These are phyloP conservation scores for Parazoanthus swiftii DNA, from an alignment of 92 coral and sea anemone species.

Conservation along the genomic window DNA sequence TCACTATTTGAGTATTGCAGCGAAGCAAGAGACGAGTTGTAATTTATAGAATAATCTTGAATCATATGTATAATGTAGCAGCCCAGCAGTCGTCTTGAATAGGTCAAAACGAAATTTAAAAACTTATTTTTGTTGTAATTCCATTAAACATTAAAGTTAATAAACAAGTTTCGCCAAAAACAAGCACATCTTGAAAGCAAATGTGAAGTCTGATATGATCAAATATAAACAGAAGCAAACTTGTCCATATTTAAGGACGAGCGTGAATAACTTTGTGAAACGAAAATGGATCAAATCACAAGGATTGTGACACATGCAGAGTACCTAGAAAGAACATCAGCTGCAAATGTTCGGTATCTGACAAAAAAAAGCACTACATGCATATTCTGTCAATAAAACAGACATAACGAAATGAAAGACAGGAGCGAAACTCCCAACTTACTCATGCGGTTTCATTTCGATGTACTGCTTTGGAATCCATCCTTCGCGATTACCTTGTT, in stretches of 20 bases:
- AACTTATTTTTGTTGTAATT: neutral
- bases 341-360: neutral
- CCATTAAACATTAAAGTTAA: neutral
- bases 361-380: neutral
- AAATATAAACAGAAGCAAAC: slow-evolving; percentile 4
- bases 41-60: no score
- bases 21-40: neutral
- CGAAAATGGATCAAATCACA: slow-evolving; percentile 1
- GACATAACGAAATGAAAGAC: neutral
- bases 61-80: neutral
- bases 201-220: neutral
- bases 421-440: slow-evolving; percentile 23
- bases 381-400: slow-evolving; percentile 2
- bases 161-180: neutral
- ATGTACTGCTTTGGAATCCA: slow-evolving; percentile 90
- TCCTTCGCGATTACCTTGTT: slow-evolving; percentile 73
- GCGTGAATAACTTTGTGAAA: neutral
- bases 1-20: neutral
- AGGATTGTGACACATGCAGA: neutral
- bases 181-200: neutral
- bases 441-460: slow-evolving; percentile 88
- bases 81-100: neutral
- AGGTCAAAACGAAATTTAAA: neutral
- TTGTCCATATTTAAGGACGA: neutral
- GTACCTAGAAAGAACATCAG: neutral